Conservation (phyloP, 2,113 vertebrate genomes). For the Orthonyx spaldingii region DNA sequence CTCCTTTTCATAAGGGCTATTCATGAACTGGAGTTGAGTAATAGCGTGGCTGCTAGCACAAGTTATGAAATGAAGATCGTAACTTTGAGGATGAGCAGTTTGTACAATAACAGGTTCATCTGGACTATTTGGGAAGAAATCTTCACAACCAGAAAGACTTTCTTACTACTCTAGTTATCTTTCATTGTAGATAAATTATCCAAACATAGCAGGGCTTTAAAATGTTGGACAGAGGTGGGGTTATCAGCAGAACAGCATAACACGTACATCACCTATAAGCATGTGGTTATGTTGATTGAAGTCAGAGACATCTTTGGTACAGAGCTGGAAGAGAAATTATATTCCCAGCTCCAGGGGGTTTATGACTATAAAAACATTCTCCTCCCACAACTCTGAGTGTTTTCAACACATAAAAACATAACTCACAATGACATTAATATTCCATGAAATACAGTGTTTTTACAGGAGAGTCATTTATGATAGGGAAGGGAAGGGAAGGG, state of each 20-base stretch:
- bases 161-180: not conserved
- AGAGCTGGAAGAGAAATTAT: not conserved
- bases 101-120: not conserved
- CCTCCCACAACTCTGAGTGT: not conserved
- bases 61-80: not conserved
- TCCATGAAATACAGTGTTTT: not conserved
- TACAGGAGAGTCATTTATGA: not conserved
- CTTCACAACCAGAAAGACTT: not conserved
- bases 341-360: not conserved
- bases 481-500: not conserved
- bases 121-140: not conserved
- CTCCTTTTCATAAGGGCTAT: not conserved
- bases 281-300: not conserved
- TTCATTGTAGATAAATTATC: not conserved
- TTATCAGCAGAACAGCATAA: not conserved
- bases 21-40: not conserved
- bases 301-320: not conserved
- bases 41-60: not conserved
- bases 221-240: not conserved
- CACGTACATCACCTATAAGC: not conserved
- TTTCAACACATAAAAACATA: not conserved
- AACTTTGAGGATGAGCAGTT: not conserved
- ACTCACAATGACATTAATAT: not conserved
- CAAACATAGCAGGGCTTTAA: not conserved
- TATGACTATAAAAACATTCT: not conserved